These are phyloP conservation scores for Triplophysa dalaica DNA, from an alignment of 2,113 vertebrate species.

Conservation along the genomic window DNA sequence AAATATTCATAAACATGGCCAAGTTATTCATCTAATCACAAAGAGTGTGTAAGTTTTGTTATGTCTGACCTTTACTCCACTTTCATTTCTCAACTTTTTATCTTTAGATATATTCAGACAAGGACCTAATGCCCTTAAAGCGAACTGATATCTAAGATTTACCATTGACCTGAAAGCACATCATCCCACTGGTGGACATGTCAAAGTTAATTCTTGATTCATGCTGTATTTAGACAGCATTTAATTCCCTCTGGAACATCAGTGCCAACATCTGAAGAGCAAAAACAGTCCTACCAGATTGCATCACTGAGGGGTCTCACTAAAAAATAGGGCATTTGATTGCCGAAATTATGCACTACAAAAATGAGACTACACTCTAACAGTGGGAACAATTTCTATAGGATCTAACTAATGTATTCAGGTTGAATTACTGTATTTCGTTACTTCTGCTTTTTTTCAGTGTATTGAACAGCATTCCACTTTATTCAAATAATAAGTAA, in stretches of 20 bases:
- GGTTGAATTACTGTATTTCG: too few relatives aligned
- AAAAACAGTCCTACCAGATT: slow-evolving; percentile 2
- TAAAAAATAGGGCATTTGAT: neutral
- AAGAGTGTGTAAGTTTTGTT: neutral
- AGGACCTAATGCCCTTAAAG: neutral
- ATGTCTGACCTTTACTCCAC: neutral
- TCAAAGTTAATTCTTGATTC: slow-evolving; percentile 17
- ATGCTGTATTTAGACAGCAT: slow-evolving; percentile 26
- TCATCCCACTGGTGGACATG: slow-evolving; percentile 15
- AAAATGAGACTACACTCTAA: neutral
- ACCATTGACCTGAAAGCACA: neutral
- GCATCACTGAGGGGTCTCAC: neutral
- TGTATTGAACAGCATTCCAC: too few relatives aligned
- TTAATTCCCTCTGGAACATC: neutral
- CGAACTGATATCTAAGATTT: neutral
- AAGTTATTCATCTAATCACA: slow-evolving; percentile 34
- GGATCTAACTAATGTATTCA: too few relatives aligned
- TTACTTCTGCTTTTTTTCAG: too few relatives aligned
- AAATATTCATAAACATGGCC: slow-evolving; percentile 36
- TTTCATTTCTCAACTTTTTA: slow-evolving; percentile 10
- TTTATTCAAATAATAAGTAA: too few relatives aligned
- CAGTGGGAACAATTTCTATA: too few relatives aligned
- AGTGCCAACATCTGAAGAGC: slow-evolving; percentile 1
- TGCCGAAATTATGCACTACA: neutral
- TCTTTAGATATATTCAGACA: neutral